Evolutionary conservation across 2,888 invertebrate genomes (phyloP).

Genomic region (Liodrosophila aerea): DNA sequence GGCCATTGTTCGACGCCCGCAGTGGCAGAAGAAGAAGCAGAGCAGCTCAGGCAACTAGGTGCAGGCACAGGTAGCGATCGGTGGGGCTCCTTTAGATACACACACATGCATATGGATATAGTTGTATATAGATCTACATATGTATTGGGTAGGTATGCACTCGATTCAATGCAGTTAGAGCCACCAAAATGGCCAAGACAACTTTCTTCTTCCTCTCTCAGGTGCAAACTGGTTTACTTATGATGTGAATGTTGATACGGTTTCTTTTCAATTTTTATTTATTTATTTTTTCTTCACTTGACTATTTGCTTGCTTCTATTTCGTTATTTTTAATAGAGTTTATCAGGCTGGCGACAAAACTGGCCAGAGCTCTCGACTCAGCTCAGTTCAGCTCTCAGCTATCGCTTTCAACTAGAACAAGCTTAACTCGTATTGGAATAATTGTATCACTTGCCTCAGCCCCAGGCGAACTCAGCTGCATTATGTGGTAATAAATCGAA

Average conservation of each 20-base stretch:
- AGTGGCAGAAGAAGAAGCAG: slow-evolving; percentile 18
- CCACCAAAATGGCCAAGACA: slow-evolving; percentile 75
- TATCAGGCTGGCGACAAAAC: slow-evolving; percentile 58
- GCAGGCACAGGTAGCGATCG: slow-evolving; percentile 30
- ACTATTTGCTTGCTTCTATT: slow-evolving; percentile 58
- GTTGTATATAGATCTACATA: slow-evolving; percentile 27
- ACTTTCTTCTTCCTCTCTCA: slow-evolving; percentile 78
- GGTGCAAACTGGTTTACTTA: slow-evolving; percentile 77
- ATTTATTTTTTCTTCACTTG: slow-evolving; percentile 32
- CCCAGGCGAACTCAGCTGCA: slow-evolving; percentile 30
- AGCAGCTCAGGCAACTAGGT: slow-evolving; percentile 35
- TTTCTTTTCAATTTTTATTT: slow-evolving; percentile 67
- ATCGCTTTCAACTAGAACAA: slow-evolving; percentile 76
- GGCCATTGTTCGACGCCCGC: slow-evolving; percentile 72
- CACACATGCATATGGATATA: slow-evolving; percentile 35
- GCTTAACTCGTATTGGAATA: slow-evolving; percentile 71
- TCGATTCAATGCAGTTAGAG: slow-evolving; percentile 57
- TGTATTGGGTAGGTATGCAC: slow-evolving; percentile 34
- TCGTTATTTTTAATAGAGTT: slow-evolving; percentile 57
- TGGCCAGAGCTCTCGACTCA: slow-evolving; percentile 34
- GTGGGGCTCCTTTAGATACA: slow-evolving; percentile 55
- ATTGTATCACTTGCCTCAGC: slow-evolving; percentile 68
- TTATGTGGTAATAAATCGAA: slow-evolving; percentile 76
- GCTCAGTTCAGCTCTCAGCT: too few species aligned
- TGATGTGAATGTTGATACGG: slow-evolving; percentile 77